These are phyloP conservation scores for Urophycis tenuis DNA, from an alignment of 2,797 vertebrate species.

Conservation along the genomic window DNA sequence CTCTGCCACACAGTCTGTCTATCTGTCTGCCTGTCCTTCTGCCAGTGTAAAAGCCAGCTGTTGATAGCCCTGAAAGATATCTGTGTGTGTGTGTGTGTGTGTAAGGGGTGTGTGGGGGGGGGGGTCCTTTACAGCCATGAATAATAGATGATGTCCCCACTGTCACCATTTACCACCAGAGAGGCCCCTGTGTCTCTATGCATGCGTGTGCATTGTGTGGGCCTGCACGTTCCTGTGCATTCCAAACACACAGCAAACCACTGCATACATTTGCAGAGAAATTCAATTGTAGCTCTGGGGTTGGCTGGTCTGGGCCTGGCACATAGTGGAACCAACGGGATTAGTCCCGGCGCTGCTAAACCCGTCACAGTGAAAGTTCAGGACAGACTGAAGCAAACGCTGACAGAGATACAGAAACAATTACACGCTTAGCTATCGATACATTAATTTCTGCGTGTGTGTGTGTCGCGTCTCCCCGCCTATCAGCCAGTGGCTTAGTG, in stretches of 20 bases:
- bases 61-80: background rate
- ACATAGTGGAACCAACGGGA: background rate
- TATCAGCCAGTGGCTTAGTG: background rate
- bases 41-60: background rate
- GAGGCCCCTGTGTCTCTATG: background rate
- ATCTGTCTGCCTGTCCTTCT: background rate
- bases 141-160: background rate
- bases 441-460: background rate
- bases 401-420: background rate
- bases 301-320: background rate
- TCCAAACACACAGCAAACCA: background rate
- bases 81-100: too few relatives aligned
- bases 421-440: background rate
- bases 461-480: background rate
- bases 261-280: background rate
- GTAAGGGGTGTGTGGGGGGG: background rate
- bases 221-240: background rate
- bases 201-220: background rate
- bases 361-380: background rate
- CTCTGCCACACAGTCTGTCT: background rate
- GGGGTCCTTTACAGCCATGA: conserved; percentile 4
- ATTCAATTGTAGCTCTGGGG: background rate
- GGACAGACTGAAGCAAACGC: background rate
- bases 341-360: background rate
- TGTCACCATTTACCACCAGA: background rate